Evolutionary conservation across 2,797 vertebrate species (phyloP).

Genomic region (Melanotaenia trifasciata): DNA sequence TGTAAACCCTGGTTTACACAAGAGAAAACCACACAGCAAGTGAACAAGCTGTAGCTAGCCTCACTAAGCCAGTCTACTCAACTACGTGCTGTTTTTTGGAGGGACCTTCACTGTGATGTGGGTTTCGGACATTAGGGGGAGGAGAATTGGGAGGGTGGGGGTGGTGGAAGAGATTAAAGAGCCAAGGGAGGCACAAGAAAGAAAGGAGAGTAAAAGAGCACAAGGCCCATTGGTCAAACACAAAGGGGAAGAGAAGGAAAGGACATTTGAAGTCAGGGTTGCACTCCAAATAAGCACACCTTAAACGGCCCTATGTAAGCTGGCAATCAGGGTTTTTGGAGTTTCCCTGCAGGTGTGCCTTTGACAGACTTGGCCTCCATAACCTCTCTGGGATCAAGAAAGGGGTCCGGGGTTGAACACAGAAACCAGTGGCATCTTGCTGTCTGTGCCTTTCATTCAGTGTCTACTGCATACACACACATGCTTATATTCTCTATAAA

Average conservation of each 20-base stretch:
- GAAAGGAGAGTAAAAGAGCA: conserved; percentile 80
- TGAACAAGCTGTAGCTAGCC: conserved; percentile 67
- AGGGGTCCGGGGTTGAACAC: conserved; percentile 65
- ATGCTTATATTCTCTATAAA: conserved; percentile 68
- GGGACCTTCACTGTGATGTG: conserved; percentile 70
- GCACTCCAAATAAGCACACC: conserved; percentile 85
- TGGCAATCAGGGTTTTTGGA: conserved; percentile 70
- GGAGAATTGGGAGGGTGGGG: conserved; percentile 74
- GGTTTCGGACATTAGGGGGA: conserved; percentile 75
- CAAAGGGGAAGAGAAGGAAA: conserved; percentile 78
- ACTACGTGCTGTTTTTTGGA: conserved; percentile 63
- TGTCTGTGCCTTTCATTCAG: conserved; percentile 62
- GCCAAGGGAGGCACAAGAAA: conserved; percentile 79
- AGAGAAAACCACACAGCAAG: conserved; percentile 69
- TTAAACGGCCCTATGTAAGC: conserved; percentile 82
- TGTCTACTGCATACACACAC: conserved; percentile 40
- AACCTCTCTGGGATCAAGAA: conserved; percentile 78
- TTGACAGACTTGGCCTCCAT: conserved; percentile 79
- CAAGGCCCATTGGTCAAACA: conserved; percentile 85
- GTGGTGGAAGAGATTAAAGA: conserved; percentile 80
- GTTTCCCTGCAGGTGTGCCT: conserved; percentile 85
- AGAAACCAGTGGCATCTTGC: conserved; percentile 68
- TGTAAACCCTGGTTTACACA: conserved; percentile 67
- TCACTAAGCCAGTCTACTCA: conserved; percentile 69
- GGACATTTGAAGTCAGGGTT: conserved; percentile 83